Percentiles rank a stretch among this genome's conserved stretches.
Evolutionary conservation across 2,113 vertebrate species (phyloP).

Genomic region (Apus apus): DNA sequence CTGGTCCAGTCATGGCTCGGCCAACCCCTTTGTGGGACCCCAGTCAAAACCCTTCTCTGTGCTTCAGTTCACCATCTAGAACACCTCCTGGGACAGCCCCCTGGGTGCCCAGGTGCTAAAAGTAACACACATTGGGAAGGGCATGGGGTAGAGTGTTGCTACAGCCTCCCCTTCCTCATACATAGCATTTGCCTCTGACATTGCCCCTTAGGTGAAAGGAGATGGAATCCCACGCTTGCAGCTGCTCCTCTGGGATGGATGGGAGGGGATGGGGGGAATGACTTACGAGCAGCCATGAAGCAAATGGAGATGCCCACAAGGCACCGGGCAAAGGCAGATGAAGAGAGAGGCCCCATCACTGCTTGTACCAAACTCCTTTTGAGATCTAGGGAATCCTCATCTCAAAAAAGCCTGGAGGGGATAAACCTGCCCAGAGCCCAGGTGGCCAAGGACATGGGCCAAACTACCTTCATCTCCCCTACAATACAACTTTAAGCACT

Average conservation of each 20-base stretch:
- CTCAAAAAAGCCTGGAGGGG: background rate
- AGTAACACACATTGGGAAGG: background rate
- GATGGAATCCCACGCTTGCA: background rate
- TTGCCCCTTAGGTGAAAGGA: background rate
- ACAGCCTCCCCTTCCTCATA: background rate
- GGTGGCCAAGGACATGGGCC: background rate
- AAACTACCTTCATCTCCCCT: background rate
- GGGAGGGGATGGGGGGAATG: background rate
- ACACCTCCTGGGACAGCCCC: accelerated
- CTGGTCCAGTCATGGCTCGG: background rate
- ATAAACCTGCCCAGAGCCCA: background rate
- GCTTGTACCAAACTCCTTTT: background rate
- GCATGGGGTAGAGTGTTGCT: background rate
- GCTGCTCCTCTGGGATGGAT: background rate
- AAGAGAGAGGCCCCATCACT: background rate
- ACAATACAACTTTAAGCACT: background rate
- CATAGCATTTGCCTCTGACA: background rate
- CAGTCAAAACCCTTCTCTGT: background rate
- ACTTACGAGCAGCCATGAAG: accelerated
- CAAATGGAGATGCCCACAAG: background rate
- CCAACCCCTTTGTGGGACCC: background rate
- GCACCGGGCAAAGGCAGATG: background rate
- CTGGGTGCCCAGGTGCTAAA: accelerated
- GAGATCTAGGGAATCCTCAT: background rate
- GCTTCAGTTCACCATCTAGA: background rate